Percentiles rank a stretch among this genome's conserved stretches.
Evolutionary conservation across 92 coral and sea anemone genomes (phyloP).

Genomic region (Actinostola sp.): DNA sequence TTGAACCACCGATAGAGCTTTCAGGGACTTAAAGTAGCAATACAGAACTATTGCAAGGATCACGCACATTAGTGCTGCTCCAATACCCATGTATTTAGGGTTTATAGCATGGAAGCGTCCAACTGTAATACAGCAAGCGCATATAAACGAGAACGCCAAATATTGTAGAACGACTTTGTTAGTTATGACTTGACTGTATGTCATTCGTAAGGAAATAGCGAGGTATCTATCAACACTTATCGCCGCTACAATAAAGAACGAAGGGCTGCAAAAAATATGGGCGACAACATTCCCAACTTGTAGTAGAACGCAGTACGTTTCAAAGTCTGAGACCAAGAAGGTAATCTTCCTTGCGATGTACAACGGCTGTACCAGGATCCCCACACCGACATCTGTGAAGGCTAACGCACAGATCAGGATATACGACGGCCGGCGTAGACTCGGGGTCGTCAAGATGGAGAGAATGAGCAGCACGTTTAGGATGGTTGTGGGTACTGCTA

Average conservation of each 20-base stretch:
- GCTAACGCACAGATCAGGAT: constrained; percentile 30
- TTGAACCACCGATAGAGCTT: constrained; percentile 14
- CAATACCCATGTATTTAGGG: constrained; percentile 39
- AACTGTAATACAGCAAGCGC: constrained; percentile 7
- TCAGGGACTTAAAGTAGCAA: constrained; percentile 25
- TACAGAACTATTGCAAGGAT: constrained; percentile 16
- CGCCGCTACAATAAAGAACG: constrained; percentile 37
- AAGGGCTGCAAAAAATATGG: constrained; percentile 17
- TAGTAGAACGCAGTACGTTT: constrained; percentile 30
- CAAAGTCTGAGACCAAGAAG: neutral
- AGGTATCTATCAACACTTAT: constrained; percentile 45
- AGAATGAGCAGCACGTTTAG: constrained; percentile 31
- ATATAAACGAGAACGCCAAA: constrained; percentile 4
- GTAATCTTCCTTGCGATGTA: constrained; percentile 38
- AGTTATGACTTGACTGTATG: constrained; percentile 6
- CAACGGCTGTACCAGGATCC: constrained; percentile 38
- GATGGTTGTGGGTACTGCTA: constrained; percentile 15
- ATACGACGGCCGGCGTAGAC: constrained; percentile 33
- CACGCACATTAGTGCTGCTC: constrained; percentile 19
- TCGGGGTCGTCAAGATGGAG: constrained; percentile 19
- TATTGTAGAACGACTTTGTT: constrained; percentile 10
- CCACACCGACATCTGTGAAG: constrained; percentile 38
- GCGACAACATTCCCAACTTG: constrained; percentile 25
- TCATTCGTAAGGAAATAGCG: constrained; percentile 16
- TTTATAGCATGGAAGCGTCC: constrained; percentile 17